Evolutionary conservation across 2,888 invertebrate species (phyloP).

Genomic region (Amorpha juglandis): DNA sequence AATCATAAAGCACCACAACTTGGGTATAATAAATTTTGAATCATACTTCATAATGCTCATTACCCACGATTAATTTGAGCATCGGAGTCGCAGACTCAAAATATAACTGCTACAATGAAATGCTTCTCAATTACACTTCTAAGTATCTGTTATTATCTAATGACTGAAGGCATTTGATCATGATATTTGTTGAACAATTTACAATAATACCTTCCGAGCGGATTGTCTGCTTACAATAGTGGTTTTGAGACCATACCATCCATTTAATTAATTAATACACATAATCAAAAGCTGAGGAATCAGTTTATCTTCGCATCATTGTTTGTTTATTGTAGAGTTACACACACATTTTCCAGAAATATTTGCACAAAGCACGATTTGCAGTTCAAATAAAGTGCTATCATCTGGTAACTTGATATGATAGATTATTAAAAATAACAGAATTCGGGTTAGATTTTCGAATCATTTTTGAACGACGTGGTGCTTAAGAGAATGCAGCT

Average conservation of each 20-base stretch:
- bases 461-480: too few species aligned
- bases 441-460: too few species aligned
- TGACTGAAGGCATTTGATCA: slow-evolving; percentile 26
- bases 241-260: slow-evolving; percentile 29
- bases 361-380: too few species aligned
- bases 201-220: slow-evolving; percentile 37
- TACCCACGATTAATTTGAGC: background rate
- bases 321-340: background rate
- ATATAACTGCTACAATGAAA: slow-evolving; percentile 1
- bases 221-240: slow-evolving; percentile 24
- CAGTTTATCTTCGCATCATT: background rate
- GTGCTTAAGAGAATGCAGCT: too few species aligned
- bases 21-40: background rate
- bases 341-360: too few species aligned
- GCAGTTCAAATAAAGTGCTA: too few species aligned
- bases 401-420: too few species aligned
- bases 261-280: slow-evolving; percentile 14
- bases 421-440: too few species aligned
- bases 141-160: slow-evolving; percentile 30
- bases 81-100: background rate
- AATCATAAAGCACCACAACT: background rate
- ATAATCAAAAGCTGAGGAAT: background rate
- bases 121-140: slow-evolving; percentile 30
- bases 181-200: slow-evolving; percentile 35
- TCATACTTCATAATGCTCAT: slow-evolving; percentile 2